These are phyloP conservation scores for Tachina fera DNA, from an alignment of 2,888 invertebrate genomes.

Conservation along the genomic window DNA sequence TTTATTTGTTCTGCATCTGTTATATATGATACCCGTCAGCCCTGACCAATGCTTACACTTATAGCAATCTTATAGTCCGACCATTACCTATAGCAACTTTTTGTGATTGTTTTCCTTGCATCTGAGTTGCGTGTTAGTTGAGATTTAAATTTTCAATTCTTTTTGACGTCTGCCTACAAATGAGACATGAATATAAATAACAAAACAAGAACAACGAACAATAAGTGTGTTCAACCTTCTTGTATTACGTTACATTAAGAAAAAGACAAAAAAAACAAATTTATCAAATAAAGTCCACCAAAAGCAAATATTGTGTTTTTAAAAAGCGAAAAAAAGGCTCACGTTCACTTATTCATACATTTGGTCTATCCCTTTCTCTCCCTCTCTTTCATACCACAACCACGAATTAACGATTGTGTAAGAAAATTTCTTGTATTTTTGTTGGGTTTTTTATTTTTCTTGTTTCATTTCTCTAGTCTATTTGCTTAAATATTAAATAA, in stretches of 20 bases:
- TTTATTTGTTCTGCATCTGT: neutral
- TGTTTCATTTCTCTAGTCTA: neutral
- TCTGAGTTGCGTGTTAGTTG: constrained; percentile 1
- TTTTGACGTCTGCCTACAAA: constrained; percentile 53
- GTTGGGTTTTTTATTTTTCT: constrained; percentile 17
- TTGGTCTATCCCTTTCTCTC: neutral
- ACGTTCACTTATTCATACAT: neutral
- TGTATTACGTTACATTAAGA: constrained; percentile 52
- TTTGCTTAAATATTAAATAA: neutral
- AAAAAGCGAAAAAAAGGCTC: constrained; percentile 8
- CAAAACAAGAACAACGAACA: constrained; percentile 7
- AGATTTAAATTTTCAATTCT: constrained; percentile 28
- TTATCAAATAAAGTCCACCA: constrained; percentile 18
- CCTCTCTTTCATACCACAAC: neutral
- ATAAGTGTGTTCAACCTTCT: constrained; percentile 57
- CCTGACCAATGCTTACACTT: no score
- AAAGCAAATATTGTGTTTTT: constrained; percentile 11
- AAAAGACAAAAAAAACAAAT: neutral
- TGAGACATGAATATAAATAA: constrained; percentile 53
- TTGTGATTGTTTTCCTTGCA: neutral
- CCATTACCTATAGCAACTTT: neutral
- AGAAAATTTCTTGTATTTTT: constrained; percentile 60
- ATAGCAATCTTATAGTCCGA: no score
- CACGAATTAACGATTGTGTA: constrained; percentile 46
- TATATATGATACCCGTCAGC: no score